Evolutionary conservation across 64 coral and sea anemone genomes (phyloP).

Genomic region (Stylophora pistillata): DNA sequence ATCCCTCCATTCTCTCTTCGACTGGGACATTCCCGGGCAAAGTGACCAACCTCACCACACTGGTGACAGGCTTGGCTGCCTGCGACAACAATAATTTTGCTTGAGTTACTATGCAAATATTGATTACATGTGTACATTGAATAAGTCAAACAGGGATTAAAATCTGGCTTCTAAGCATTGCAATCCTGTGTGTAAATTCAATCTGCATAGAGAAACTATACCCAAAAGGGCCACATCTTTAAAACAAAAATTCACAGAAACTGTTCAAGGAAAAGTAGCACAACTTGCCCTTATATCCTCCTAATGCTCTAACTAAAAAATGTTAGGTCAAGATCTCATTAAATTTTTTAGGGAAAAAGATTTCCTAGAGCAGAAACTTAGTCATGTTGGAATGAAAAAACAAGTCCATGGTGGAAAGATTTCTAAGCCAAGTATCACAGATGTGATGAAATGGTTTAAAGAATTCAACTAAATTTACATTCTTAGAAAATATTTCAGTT

Average conservation of each 20-base stretch:
- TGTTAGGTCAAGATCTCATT: too few relatives aligned
- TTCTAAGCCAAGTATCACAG: too few relatives aligned
- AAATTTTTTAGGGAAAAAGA: too few relatives aligned
- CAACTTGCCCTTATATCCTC: neutral
- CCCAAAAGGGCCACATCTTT: neutral
- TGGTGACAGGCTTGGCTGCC: slow-evolving; percentile 55
- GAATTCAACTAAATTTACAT: too few relatives aligned
- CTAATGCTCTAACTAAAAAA: neutral
- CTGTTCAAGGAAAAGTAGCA: neutral
- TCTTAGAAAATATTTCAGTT: too few relatives aligned
- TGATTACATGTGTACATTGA: neutral
- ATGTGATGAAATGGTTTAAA: neutral
- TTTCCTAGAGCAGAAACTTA: too few relatives aligned
- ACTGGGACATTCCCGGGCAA: slow-evolving; percentile 69
- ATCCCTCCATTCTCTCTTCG: too few relatives aligned
- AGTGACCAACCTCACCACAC: slow-evolving; percentile 80
- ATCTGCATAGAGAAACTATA: neutral
- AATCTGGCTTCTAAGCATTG: too few relatives aligned
- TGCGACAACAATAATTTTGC: neutral
- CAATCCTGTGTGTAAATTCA: neutral
- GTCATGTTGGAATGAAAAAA: too few relatives aligned
- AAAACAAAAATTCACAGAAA: neutral
- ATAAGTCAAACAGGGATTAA: too few relatives aligned
- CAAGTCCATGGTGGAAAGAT: too few relatives aligned
- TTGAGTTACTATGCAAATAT: neutral